These are phyloP conservation scores for Brachyptera putata DNA, from an alignment of 2,888 invertebrate species.

Conservation along the genomic window DNA sequence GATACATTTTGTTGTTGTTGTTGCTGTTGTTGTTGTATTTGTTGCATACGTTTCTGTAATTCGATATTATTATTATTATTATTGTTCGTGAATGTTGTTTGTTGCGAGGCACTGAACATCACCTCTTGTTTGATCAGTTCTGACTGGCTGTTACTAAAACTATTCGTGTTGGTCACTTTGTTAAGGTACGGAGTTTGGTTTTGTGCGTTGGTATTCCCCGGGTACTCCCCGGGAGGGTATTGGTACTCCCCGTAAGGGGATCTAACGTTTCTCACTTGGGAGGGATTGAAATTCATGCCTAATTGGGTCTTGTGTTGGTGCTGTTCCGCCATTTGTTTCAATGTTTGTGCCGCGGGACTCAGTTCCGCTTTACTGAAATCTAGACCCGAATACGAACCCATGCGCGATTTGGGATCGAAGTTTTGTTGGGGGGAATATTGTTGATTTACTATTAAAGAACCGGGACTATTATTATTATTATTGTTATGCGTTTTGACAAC, in stretches of 20 bases:
- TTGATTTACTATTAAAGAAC: constrained; percentile 43
- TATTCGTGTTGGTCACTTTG: constrained; percentile 22
- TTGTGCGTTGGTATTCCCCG: background rate
- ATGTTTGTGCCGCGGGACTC: constrained; percentile 89
- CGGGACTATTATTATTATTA: constrained; percentile 10
- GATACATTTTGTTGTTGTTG: constrained; percentile 30
- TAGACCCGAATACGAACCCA: constrained; percentile 35
- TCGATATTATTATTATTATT: constrained; percentile 19
- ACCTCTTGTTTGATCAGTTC: constrained; percentile 37
- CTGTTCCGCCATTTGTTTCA: constrained; percentile 96
- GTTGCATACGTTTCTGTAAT: constrained; percentile 36
- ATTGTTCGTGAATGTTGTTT: constrained; percentile 25
- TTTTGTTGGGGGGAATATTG: constrained; percentile 51
- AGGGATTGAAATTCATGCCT: constrained; percentile 53
- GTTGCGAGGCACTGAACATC: constrained; percentile 34
- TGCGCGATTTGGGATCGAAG: constrained; percentile 39
- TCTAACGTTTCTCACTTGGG: constrained; percentile 41
- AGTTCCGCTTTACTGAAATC: constrained; percentile 59
- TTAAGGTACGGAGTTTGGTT: constrained; percentile 22
- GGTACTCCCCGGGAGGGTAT: constrained; percentile 41
- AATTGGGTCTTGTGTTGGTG: constrained; percentile 80
- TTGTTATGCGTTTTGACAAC: constrained; percentile 24
- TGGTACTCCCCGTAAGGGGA: constrained; percentile 61
- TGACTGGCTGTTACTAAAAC: constrained; percentile 21
- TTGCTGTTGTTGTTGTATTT: constrained; percentile 26